Evolutionary conservation across 2,113 vertebrate genomes (phyloP).

Genomic region (Zosterops lateralis): DNA sequence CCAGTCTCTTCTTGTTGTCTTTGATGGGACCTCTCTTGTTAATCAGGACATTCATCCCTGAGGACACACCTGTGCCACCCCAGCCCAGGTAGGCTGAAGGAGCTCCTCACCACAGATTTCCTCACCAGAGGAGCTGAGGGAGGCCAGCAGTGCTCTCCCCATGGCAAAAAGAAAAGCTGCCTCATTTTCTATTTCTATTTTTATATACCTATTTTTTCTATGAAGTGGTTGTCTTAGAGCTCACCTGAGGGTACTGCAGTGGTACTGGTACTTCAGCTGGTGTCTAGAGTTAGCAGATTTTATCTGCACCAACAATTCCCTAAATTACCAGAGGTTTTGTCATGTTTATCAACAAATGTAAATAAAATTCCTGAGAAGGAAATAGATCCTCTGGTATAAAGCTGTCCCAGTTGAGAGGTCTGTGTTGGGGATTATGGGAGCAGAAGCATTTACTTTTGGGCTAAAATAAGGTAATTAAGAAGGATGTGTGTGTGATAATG

Average conservation of each 20-base stretch:
- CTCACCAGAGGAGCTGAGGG: background rate
- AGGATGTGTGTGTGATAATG: background rate
- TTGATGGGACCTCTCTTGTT: background rate
- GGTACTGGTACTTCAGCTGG: background rate
- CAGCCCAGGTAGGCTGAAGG: background rate
- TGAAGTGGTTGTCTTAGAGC: background rate
- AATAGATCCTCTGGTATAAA: background rate
- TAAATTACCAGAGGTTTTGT: background rate
- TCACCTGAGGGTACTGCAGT: background rate
- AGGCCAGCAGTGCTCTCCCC: rapidly evolving
- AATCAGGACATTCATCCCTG: background rate
- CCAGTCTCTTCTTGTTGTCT: background rate
- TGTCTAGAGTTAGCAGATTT: background rate
- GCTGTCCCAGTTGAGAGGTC: background rate
- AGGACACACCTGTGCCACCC: background rate
- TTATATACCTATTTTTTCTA: rapidly evolving
- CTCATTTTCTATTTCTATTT: background rate
- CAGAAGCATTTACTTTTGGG: background rate
- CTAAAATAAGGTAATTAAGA: background rate
- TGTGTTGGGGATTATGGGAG: background rate
- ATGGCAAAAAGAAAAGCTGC: rapidly evolving
- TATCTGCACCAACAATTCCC: background rate
- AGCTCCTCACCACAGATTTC: background rate
- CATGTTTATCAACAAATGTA: background rate
- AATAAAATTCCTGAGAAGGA: background rate